Conservation (phyloP, 2,113 vertebrate genomes). For the Saguinus imperator region DNA sequence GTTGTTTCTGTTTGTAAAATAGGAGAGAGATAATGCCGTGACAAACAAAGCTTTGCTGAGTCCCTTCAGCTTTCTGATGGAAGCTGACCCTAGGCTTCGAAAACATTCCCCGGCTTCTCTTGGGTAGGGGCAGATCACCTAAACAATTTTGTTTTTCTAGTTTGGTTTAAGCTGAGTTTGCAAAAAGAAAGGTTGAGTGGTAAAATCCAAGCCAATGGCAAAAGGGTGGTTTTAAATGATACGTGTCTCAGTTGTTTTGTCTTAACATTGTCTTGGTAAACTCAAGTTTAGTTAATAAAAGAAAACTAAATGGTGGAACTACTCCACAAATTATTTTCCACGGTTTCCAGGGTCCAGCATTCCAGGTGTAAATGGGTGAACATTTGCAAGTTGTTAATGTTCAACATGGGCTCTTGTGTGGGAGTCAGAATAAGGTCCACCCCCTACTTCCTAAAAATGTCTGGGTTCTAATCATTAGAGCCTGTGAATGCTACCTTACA, state of each 20-base stretch:
- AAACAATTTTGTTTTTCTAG: not conserved
- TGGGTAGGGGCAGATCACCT: not conserved
- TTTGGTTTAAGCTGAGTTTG: not conserved
- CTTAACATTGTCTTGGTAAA: not conserved
- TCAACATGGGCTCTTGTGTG: not conserved
- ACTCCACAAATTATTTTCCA: not conserved
- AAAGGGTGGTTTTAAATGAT: not conserved
- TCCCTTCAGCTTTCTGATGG: not conserved
- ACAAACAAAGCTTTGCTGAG: not conserved
- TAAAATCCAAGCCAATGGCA: not conserved
- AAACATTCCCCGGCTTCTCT: not conserved
- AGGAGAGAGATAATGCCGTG: not conserved
- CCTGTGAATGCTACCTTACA: not conserved
- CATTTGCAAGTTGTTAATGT: not conserved
- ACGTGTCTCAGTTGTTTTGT: not conserved
- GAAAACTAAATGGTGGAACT: not conserved
- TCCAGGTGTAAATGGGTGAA: not conserved
- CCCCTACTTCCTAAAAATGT: not conserved
- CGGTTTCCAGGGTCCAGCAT: not conserved
- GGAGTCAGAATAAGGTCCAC: not conserved
- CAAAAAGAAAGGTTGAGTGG: not conserved
- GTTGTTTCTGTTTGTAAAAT: conserved; percentile 68
- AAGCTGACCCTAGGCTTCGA: not conserved
- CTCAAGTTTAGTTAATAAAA: not conserved
- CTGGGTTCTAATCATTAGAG: not conserved